Percentiles rank a stretch among this genome's conserved stretches.
These are phyloP conservation scores for Morelia viridis DNA, from an alignment of 2,797 vertebrate genomes.

Conservation along the genomic window DNA sequence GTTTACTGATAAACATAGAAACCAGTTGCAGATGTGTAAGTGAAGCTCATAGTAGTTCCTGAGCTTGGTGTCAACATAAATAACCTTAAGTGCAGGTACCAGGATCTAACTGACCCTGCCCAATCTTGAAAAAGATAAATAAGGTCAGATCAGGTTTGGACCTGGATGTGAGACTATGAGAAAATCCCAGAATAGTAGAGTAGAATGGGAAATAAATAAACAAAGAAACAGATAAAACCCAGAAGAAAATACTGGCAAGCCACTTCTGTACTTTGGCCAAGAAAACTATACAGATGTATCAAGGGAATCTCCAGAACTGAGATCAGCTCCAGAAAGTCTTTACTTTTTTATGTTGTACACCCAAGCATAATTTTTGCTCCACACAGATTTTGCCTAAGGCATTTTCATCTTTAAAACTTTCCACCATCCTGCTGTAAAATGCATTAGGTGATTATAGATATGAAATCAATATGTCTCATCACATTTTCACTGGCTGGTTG, in stretches of 20 bases:
- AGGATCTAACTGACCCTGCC: neutral
- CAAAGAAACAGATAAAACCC: neutral
- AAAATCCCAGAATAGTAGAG: neutral
- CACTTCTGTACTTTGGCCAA: neutral
- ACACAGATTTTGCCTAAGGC: neutral
- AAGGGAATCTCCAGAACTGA: neutral
- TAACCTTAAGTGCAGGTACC: neutral
- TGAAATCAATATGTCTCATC: neutral
- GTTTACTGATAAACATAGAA: neutral
- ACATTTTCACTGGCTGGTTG: neutral
- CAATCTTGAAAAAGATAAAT: neutral
- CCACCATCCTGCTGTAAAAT: neutral
- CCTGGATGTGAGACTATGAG: neutral
- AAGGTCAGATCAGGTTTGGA: neutral
- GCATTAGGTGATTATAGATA: neutral
- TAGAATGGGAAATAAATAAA: neutral
- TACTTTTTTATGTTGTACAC: neutral
- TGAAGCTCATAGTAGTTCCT: neutral
- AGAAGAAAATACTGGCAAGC: neutral
- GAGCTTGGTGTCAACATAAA: neutral
- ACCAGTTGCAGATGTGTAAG: neutral
- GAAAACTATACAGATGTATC: neutral
- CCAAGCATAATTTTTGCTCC: neutral
- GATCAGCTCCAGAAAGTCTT: neutral
- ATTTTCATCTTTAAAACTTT: neutral